These are phyloP conservation scores for Melitaea cinxia DNA, from an alignment of 1,140 invertebrate species.

Conservation along the genomic window DNA sequence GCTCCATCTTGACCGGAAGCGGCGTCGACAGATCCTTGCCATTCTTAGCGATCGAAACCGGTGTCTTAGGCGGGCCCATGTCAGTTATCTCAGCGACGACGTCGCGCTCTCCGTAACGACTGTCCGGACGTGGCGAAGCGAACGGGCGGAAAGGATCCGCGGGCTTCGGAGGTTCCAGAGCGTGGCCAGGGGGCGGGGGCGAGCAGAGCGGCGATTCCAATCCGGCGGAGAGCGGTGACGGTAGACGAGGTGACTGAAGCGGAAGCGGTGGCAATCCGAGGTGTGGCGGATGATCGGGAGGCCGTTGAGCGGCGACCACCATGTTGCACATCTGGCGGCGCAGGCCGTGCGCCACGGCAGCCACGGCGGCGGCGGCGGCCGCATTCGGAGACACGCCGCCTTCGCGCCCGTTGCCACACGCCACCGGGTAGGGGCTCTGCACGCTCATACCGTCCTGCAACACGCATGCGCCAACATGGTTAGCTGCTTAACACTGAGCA, in stretches of 20 bases:
- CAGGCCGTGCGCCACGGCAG: slow-evolving; percentile 86
- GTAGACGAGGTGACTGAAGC: slow-evolving; percentile 68
- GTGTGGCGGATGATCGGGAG: slow-evolving; percentile 66
- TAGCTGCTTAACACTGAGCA: slow-evolving; percentile 19
- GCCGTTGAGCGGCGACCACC: slow-evolving; percentile 73
- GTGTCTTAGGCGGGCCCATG: slow-evolving; percentile 73
- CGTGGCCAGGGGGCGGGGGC: slow-evolving; percentile 71
- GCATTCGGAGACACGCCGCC: slow-evolving; percentile 85
- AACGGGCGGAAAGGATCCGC: slow-evolving; percentile 76
- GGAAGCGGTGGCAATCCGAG: slow-evolving; percentile 64
- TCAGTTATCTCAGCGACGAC: slow-evolving; percentile 59
- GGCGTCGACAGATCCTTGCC: slow-evolving; percentile 65
- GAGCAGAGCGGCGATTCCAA: slow-evolving; percentile 75
- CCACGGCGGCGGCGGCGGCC: slow-evolving; percentile 87
- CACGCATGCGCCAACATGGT: slow-evolving; percentile 34
- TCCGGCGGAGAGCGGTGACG: slow-evolving; percentile 69
- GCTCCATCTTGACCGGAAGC: slow-evolving; percentile 70
- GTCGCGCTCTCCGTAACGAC: slow-evolving; percentile 67
- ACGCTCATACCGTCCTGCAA: slow-evolving; percentile 54
- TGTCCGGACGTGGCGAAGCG: slow-evolving; percentile 69
- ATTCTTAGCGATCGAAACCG: slow-evolving; percentile 57
- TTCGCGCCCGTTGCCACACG: slow-evolving; percentile 83
- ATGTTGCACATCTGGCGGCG: slow-evolving; percentile 80
- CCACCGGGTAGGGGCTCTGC: slow-evolving; percentile 74
- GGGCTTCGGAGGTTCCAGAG: slow-evolving; percentile 71